Base-by-base conservation (phyloP, 2,797 vertebrate genomes). In the Phalloptychus januarius region DNA sequence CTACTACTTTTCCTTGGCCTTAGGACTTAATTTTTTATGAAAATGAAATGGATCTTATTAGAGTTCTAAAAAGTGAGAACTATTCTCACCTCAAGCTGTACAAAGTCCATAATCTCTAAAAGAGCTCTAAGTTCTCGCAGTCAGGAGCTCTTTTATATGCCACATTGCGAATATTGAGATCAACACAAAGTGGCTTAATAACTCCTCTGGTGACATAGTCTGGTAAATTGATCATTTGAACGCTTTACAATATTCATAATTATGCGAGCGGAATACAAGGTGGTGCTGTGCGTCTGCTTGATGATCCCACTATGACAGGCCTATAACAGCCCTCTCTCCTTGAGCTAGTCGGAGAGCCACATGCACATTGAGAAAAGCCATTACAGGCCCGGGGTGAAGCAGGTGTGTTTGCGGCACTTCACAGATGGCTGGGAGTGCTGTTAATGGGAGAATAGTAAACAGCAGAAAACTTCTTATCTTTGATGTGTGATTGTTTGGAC, bases 361-460 rank as follows among this genome's bases (percentile, higher is more conserved):
- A 85, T 87, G 91, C 94, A 95, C 94, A 94, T 95, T 86, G 91
- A 94, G 95, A 94, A 95, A 96, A 95, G 92, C 92, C 93, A 93
- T 96, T 95, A 95, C 89, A 87, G 83, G 90, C 93, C 84, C 89
- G 90, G 93, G 90, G 91, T 89, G 91, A 91, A 93, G 94, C 95
- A 96, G 96, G 95, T 95, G 95, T 94, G 95, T 95, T 92, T 91
- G 87, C 80, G 75, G 92, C 93, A 88, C 90, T 93, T 94, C 93
- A 95, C 95, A 96, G 95, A 96, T 95, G 94, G 95, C 91, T 92
- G 90, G 88, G 78, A 92, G 89, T 79, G 86, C 90, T 89, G 88
- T 93, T 95, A 94, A 94, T 94, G 93, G 93, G 88, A 90, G 91
- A 92, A 90, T 84, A 86, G 92, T 93, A 91, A 94, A 94, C 89